phyloP scores from a whole-genome alignment of 2,113 vertebrate species.

The Aspiorhynchus laticeps region DNA sequence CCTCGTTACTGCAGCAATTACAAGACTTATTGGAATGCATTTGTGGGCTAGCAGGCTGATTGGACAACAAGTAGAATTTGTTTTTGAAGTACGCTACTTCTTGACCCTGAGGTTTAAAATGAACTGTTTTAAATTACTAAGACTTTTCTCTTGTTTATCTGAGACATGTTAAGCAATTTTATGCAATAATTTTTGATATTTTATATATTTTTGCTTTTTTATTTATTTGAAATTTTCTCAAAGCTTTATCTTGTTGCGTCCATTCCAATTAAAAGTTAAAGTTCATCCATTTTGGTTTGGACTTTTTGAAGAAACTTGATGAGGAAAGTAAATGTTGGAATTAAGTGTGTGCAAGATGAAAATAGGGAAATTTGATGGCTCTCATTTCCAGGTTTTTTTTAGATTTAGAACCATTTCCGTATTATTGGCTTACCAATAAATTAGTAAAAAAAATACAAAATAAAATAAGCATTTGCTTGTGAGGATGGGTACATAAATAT shows the following conservation, averaged over 20 bases:
- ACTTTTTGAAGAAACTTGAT: background rate
- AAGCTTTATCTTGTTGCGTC: background rate
- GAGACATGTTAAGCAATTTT: background rate
- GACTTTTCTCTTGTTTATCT: conserved; percentile 24
- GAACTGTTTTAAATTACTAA: background rate
- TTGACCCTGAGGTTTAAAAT: conserved; percentile 48
- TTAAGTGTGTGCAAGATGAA: background rate
- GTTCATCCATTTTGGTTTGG: background rate
- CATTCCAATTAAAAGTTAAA: background rate
- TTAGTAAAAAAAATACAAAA: background rate
- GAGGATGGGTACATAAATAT: background rate
- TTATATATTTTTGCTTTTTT: background rate
- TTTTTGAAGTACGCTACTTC: conserved; percentile 52
- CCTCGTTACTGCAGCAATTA: conserved; percentile 60
- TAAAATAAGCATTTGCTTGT: background rate
- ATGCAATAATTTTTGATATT: background rate
- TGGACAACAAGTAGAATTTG: conserved; percentile 21
- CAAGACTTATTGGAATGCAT: conserved; percentile 43
- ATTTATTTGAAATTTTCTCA: background rate
- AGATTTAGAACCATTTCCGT: background rate
- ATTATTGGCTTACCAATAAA: background rate
- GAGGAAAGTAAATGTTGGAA: background rate
- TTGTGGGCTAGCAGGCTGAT: conserved; percentile 47
- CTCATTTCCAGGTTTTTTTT: background rate
- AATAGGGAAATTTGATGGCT: background rate